These are phyloP conservation scores for Bombus impatiens DNA, from an alignment of 1,140 invertebrate genomes.

Conservation along the genomic window DNA sequence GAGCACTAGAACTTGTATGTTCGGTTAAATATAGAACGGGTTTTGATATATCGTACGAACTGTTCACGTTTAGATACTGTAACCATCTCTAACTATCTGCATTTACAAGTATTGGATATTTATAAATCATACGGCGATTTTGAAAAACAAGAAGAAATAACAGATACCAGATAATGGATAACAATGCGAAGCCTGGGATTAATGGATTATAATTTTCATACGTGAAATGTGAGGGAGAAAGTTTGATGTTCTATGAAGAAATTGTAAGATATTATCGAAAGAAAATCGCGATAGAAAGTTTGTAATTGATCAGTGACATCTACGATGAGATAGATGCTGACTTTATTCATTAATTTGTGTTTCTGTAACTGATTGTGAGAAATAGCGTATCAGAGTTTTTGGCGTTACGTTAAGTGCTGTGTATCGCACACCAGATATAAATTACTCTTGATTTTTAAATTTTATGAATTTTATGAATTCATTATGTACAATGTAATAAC, in stretches of 20 bases:
- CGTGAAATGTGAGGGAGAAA: no score
- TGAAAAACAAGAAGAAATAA: neutral
- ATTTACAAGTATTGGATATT: neutral
- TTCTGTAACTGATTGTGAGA: no score
- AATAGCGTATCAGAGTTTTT: no score
- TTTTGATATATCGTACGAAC: slow-evolving; percentile 28
- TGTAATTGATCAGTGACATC: no score
- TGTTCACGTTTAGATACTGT: neutral
- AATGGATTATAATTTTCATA: neutral
- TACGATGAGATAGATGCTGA: no score
- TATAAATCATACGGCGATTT: neutral
- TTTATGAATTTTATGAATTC: no score
- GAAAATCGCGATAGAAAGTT: neutral
- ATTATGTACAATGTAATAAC: no score
- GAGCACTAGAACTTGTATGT: neutral
- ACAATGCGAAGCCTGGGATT: no score
- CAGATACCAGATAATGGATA: neutral
- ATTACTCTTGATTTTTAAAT: no score
- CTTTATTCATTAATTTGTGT: neutral
- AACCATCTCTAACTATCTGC: neutral
- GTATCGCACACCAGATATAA: no score
- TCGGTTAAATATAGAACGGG: slow-evolving; percentile 16
- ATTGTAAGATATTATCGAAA: neutral
- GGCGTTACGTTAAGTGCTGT: no score
- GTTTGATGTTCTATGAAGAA: neutral